Base-by-base conservation (phyloP, 2,888 invertebrate species). In the Dicyrtomina minuta region DNA sequence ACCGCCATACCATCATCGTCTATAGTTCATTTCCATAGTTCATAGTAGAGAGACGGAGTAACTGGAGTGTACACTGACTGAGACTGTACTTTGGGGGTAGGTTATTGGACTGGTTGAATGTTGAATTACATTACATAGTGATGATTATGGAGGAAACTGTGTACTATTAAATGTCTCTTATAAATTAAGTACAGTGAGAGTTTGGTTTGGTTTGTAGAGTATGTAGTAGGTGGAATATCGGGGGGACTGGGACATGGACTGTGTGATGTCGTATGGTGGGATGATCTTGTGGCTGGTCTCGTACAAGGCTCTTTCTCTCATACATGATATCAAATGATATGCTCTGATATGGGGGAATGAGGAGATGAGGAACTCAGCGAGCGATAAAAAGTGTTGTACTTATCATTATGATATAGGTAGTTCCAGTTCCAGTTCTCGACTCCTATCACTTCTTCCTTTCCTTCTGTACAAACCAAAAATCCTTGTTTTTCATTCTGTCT, bases 121-220 rank as follows among this genome's bases (percentile, higher is more conserved):
- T 15, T 13, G 24, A 55, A 12, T 24, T 12, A 12, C 26, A 55
- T 55, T 22, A 39, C 17, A 58, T 13, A 39, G 39, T 58, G 20
- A 58, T 58, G 58, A 58, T 58, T 58, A 41, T 58, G 33, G 33
- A 33, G 33, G 33, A 33, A 33, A 33, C 33, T 33, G 58, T 58
- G 58, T 39, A 58, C 58, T 58, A 58, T 39, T 33, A 58, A 58
- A 22, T 58, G 58, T 58, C 58, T 33, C 39, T 58, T 58, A 58
- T 58, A 58, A 58, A 58, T 58, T 58, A 58, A 58, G 58, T 58
- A 39, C 58, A 12, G 59, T 17, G 39, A 59, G 13, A 41, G 59
- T 22, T 2, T 17, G 22, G 12, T 12, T 41, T 39, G 33, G 43
- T 12, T 41, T 39, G 33, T 17, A 33, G 33, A 33, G 33, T 33